Evolutionary conservation across 2,888 invertebrate genomes (phyloP).

Genomic region (Amorpha juglandis): DNA sequence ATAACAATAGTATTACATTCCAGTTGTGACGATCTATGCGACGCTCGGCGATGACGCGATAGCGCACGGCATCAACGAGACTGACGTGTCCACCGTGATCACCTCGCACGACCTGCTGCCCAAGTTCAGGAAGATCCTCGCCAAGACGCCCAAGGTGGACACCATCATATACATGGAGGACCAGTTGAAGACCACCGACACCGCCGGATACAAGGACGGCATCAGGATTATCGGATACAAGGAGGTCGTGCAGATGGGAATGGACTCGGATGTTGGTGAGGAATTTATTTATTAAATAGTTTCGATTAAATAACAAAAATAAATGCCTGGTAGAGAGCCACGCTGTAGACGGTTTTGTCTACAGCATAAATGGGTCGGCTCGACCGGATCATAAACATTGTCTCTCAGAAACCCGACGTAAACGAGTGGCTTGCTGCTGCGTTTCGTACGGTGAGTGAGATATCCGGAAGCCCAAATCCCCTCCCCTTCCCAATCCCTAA

Average conservation of each 20-base stretch:
- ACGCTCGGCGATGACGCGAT: constrained; percentile 98
- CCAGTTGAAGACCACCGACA: constrained; percentile 89
- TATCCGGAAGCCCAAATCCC: too few species aligned
- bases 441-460: too few species aligned
- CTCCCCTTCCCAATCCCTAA: too few species aligned
- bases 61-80: constrained; percentile 98
- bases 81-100: constrained; percentile 96
- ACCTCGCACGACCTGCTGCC: constrained; percentile 96
- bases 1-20: neutral
- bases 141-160: constrained; percentile 89
- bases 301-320: too few species aligned
- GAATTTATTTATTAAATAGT: constrained; percentile 18
- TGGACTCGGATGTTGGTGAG: constrained; percentile 68
- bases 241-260: constrained; percentile 78
- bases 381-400: too few species aligned
- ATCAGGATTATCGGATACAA: constrained; percentile 87
- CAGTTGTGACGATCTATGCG: constrained; percentile 98
- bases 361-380: too few species aligned
- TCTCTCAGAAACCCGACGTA: too few species aligned
- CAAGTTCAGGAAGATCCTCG: constrained; percentile 92
- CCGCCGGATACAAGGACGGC: constrained; percentile 89
- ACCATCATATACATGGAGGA: constrained; percentile 95
- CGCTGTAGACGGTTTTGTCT: too few species aligned
- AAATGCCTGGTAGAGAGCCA: too few species aligned
- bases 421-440: too few species aligned